These are phyloP conservation scores for Diglossa cyanea DNA, from an alignment of 2,797 vertebrate species.

Conservation along the genomic window DNA sequence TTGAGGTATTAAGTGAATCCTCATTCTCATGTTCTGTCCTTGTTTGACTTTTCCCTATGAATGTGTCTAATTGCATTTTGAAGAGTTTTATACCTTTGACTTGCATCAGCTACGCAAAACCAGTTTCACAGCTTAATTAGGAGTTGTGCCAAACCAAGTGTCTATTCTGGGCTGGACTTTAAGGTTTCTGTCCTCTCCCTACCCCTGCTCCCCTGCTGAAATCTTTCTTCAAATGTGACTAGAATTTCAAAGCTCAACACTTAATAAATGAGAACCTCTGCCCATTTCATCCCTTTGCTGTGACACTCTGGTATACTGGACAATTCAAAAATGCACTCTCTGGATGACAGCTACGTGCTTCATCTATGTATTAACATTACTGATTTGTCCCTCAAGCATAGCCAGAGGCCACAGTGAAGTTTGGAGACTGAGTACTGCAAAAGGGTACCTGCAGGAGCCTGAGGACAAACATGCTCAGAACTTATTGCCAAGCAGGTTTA, in stretches of 20 bases:
- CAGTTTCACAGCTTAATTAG: neutral
- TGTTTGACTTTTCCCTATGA: neutral
- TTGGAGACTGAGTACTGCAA: neutral
- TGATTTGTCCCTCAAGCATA: neutral
- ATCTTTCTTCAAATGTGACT: neutral
- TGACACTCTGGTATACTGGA: neutral
- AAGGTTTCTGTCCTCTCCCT: neutral
- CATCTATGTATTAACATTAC: neutral
- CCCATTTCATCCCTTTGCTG: neutral
- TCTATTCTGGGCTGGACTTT: neutral
- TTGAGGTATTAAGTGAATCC: neutral
- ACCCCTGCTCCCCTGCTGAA: rapidly evolving
- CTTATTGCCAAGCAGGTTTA: neutral
- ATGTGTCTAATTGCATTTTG: neutral
- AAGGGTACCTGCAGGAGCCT: neutral
- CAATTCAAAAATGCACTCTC: neutral
- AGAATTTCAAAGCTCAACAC: neutral
- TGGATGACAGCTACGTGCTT: neutral
- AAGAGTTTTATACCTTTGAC: neutral
- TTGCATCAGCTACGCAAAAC: neutral
- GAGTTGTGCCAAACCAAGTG: neutral
- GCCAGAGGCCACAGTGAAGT: neutral
- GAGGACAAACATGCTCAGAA: neutral
- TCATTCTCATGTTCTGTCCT: neutral
- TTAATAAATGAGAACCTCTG: neutral